phyloP scores from a whole-genome alignment of 2,113 vertebrate genomes.

The Xiphophorus hellerii region DNA sequence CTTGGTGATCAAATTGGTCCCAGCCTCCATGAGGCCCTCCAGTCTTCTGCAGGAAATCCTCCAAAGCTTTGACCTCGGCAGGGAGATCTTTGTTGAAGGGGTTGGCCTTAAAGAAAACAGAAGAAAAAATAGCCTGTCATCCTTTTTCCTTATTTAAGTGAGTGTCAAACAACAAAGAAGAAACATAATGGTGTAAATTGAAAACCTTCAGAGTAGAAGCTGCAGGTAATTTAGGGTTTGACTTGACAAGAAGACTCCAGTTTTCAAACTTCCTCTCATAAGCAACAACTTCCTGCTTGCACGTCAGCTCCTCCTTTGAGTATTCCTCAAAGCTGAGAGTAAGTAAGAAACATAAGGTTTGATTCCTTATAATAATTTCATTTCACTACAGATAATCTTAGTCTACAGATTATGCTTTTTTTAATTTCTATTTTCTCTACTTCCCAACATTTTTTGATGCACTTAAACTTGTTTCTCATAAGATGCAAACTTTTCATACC shows the following conservation, averaged over 20 bases:
- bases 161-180: not conserved
- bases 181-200: not conserved
- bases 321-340: conserved; percentile 86
- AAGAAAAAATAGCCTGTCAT: not conserved
- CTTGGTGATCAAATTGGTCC: conserved; percentile 90
- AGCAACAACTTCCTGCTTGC: conserved; percentile 82
- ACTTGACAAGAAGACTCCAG: conserved; percentile 76
- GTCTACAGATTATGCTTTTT: too few relatives aligned
- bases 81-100: conserved; percentile 74
- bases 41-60: conserved; percentile 86
- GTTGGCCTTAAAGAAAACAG: conserved; percentile 48
- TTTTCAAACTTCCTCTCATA: conserved; percentile 89
- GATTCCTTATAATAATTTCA: not conserved
- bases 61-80: conserved; percentile 84
- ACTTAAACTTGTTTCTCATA: not conserved
- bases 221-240: conserved; percentile 59
- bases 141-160: not conserved
- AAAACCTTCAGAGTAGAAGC: conserved; percentile 65
- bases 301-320: conserved; percentile 86
- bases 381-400: not conserved
- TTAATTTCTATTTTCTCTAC: too few relatives aligned
- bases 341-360: conserved; percentile 3
- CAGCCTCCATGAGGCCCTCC: conserved; percentile 88
- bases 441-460: too few relatives aligned
- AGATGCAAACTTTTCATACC: too few relatives aligned